Evolutionary conservation across 1,140 invertebrate genomes (phyloP), one percentile per base, ranked within the genome.

Genomic region (Aphaenogaster rudis): DNA sequence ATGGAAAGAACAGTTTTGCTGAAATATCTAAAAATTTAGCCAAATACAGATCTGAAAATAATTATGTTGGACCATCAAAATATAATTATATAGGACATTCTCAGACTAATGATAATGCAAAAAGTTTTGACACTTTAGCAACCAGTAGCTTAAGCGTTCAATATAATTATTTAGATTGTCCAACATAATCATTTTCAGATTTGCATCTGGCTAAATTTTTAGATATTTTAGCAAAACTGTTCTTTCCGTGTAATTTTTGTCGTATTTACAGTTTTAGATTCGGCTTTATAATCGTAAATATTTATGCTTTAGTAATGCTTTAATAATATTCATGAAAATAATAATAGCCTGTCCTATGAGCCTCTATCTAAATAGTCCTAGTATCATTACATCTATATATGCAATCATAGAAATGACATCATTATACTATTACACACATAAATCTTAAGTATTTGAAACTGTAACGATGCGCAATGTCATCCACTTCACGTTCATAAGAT

Each of bases 361-460:
- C 17, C 77, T 52, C 45, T 21, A 36, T 28, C 28, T 28, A 79
- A 48, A 66, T 50, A 64, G 2, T 48, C 21, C n/a, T 77, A 63
- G 9, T 78, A 42, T 80, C 42, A 80, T 67, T 67, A 79, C 6
- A 66, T 52, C 17, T 52, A 79, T 28, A 28, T 28, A 28, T 66
- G 33, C 13, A 42, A 80, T 80, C 13, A 48, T 21, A 15, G 1
- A 13, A 36, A 66, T 66, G 61, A 79, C 45, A 52, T 66, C 11
- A 45, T 45, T 17, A 50, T 54, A 17, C 2, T 48, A 48, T 79
- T 52, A 52, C 13, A 50, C 5, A 33, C 17, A 39, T 52, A 59
- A 67, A 39, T 67, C 63, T 80, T 80, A 80, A 13, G 15, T 67
- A 79, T 39, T 66, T 42, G 61, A 79, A 80, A 79, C 17, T 66